Evolutionary conservation across 2,797 vertebrate species (phyloP), one percentile per base, ranked within the genome.

Genomic region (Numenius phaeopus): DNA sequence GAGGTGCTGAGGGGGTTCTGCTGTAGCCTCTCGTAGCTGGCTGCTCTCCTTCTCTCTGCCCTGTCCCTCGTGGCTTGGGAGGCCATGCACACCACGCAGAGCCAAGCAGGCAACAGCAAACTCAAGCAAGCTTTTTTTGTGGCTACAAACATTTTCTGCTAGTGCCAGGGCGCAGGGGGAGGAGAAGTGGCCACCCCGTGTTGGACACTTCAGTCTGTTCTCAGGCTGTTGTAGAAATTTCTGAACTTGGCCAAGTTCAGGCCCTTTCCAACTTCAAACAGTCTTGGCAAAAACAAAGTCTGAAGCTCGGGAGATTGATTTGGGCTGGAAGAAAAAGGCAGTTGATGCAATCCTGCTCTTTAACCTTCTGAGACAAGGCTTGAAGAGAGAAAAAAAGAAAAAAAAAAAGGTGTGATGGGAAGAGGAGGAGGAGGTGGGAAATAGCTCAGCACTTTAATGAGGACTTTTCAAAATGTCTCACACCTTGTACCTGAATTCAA

Each of bases 21-120:
- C 37, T 1, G 0, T 5, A 49, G 55, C 7, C 2, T 73, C 4
- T 72, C 12, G 3, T 2, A 70, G 40, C 62, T 62, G 32, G 23
- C 21, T 76, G 40, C 29, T 73, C 54, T 88, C 32, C 39, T 70
- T 17, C 26, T 34, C 55, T 70, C 64, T 80, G 37, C 22, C 15
- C n/a, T 59, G 40, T 62, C 24, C 32, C 23, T 55, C 27, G 14
- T 7, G 40, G 18, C 22, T 15, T 66, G 72, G 46, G 46, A 70
- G 14, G 42, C 34, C 15, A 0, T 2, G n/a, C 7, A 44, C 7
- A n/a, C 18, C 9, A 2, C 0, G 0, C 2, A 13, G 49, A 71
- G 57, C 54, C 75, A 34, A 72, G 58, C 15, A 81, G 46, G 14
- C 73, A 87, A 55, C 17, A 75, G 16, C 42, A 75, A 34, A 7